Percentiles rank a stretch among this genome's conserved stretches.
phyloP scores from a whole-genome alignment of 1,140 invertebrate genomes.

The Drosophila leontia region DNA sequence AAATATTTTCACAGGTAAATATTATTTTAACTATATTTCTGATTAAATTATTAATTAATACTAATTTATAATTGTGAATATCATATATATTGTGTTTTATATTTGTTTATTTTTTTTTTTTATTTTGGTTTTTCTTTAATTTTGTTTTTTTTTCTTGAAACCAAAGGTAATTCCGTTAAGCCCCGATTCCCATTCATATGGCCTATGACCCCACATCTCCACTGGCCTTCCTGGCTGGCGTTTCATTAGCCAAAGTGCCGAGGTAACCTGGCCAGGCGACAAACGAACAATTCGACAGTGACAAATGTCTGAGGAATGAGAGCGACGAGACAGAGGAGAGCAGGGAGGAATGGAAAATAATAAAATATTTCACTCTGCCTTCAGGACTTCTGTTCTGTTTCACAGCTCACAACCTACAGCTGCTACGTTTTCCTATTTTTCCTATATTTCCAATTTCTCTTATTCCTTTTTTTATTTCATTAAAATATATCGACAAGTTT shows the following conservation, averaged over 20 bases:
- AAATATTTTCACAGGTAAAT: too few relatives aligned
- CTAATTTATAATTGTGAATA: too few relatives aligned
- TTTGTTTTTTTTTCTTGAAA: neutral
- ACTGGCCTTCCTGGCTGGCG: conserved; percentile 30
- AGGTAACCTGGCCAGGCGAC: conserved; percentile 39
- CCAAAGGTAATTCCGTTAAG: conserved; percentile 25
- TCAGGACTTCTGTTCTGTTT: conserved; percentile 17
- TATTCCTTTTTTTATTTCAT: conserved; percentile 49
- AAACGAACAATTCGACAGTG: conserved; percentile 42
- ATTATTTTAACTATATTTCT: too few relatives aligned
- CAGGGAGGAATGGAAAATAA: neutral
- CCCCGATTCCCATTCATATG: conserved; percentile 30
- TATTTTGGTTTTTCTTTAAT: neutral
- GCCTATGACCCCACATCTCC: conserved; percentile 37
- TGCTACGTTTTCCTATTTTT: conserved; percentile 1
- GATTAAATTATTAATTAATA: too few relatives aligned
- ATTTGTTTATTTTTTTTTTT: neutral
- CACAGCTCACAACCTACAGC: neutral
- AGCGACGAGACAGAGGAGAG: conserved; percentile 18
- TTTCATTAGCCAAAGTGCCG: conserved; percentile 74
- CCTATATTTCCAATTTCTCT: neutral
- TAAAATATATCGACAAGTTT: conserved; percentile 73
- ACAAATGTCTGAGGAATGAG: conserved; percentile 53
- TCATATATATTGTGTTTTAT: too few relatives aligned
- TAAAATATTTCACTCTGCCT: conserved; percentile 39